A percentile compares a stretch with the other conserved stretches of the same genome.
Conservation (phyloP, 1,140 invertebrate species). For the Muscidifurax raptorellus region DNA sequence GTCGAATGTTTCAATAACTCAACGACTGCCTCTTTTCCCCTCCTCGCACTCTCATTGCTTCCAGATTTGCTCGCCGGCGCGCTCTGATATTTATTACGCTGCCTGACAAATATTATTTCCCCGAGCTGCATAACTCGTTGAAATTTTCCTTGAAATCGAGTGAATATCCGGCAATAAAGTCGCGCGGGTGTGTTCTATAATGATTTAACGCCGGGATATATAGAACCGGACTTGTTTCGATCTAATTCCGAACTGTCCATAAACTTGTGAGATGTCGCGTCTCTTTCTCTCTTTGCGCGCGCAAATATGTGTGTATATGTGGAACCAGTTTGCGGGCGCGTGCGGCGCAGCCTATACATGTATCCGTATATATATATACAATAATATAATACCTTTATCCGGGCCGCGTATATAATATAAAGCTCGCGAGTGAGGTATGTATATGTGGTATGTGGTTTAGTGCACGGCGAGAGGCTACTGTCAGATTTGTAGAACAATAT, state of each 20-base stretch:
- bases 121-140: neutral
- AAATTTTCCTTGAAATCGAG: neutral
- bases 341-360: slow-evolving; percentile 16
- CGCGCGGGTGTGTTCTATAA: neutral
- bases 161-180: neutral
- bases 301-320: slow-evolving; percentile 25
- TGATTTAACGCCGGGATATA: neutral
- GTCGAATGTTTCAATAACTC: slow-evolving; percentile 63
- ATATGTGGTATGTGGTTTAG: slow-evolving; percentile 53
- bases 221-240: slow-evolving; percentile 12
- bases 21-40: slow-evolving; percentile 28
- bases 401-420: neutral
- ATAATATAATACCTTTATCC: neutral
- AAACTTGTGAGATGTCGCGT: slow-evolving; percentile 2
- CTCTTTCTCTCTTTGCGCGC: slow-evolving; percentile 50
- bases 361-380: no score
- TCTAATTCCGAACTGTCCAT: slow-evolving; percentile 30
- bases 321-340: slow-evolving; percentile 42
- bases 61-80: slow-evolving; percentile 10
- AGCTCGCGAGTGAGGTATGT: neutral
- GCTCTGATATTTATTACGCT: slow-evolving; percentile 15
- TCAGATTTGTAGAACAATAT: slow-evolving; percentile 69
- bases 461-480: slow-evolving; percentile 37
- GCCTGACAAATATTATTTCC: slow-evolving; percentile 9
- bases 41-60: neutral